phyloP scores from a whole-genome alignment of 2,797 vertebrate species.

The Onychomys arenicola region DNA sequence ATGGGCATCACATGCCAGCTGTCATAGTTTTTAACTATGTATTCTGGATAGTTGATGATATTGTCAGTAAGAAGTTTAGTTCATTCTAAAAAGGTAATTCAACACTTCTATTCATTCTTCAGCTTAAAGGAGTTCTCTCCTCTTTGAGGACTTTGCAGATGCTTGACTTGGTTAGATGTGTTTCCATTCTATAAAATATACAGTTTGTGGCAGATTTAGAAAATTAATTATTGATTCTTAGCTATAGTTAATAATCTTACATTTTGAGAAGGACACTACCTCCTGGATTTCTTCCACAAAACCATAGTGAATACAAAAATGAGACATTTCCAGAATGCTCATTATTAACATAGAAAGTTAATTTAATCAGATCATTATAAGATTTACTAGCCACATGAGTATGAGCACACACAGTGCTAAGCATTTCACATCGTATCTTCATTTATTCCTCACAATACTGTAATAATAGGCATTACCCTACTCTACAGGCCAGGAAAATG shows the following conservation, averaged over 20 bases:
- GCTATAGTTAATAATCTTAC: conserved; percentile 1
- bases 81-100: background rate
- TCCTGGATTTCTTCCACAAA: background rate
- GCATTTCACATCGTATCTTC: background rate
- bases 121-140: background rate
- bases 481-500: background rate
- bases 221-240: background rate
- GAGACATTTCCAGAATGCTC: background rate
- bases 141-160: background rate
- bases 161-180: background rate
- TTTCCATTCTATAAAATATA: background rate
- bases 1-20: background rate
- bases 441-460: background rate
- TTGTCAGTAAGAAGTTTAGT: background rate
- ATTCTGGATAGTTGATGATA: background rate
- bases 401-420: background rate
- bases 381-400: background rate
- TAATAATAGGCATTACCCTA: background rate
- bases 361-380: background rate
- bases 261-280: background rate
- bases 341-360: conserved; percentile 4
- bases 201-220: background rate
- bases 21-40: background rate
- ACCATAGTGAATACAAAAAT: background rate
- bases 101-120: background rate